Evolutionary conservation across 2,888 invertebrate genomes (phyloP), one percentile per base, ranked within the genome.

Genomic region (Cephus runcator): DNA sequence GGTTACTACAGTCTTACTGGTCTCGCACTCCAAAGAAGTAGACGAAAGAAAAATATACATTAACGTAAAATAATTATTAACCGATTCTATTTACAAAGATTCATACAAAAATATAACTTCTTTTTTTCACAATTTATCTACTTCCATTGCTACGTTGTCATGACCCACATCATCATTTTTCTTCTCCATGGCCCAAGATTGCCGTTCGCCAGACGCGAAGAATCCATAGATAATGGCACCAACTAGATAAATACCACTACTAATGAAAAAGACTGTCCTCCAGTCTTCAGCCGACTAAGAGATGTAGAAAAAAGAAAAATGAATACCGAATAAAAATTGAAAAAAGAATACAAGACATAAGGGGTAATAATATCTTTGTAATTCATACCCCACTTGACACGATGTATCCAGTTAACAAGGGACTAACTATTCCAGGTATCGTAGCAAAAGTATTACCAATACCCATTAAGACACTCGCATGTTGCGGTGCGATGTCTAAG

Each of bases 401-500:
- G 77, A 98, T 94, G 76, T 94, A 93, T 11, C 97, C 97, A 0
- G 97, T 96, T 0, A 98, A 92, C 15, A 95, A 93, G 0, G 98
- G 98, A 88, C 97, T 97, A n/a, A 98, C 92, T 86, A 98, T 97
- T 36, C 98, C 98, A 1, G 98, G 98, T 76, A 98, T 92, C 0
- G 98, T 98, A 0, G 97, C 98, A 82, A 98, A 92, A 0, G 98
- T 98, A 92, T 98, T 98, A 12, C 97, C 96, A 12, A 98, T 92
- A 0, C 98, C 98, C 97, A 98, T 97, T 77, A 98, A 92, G 0
- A 98, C 95, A 89, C 98, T 96, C 12, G 98, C 98, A 92, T 97
- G 97, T 81, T 96, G 96, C 0, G 98, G 98, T 0, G 98, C 98
- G 76, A 98, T 95, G 90, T 98, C 98, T 90, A 98, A 92, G 90